A percentile compares a stretch with the other conserved stretches of the same genome.
Evolutionary conservation across 2,888 invertebrate species (phyloP).

Genomic region (Ochropleura leucogaster): DNA sequence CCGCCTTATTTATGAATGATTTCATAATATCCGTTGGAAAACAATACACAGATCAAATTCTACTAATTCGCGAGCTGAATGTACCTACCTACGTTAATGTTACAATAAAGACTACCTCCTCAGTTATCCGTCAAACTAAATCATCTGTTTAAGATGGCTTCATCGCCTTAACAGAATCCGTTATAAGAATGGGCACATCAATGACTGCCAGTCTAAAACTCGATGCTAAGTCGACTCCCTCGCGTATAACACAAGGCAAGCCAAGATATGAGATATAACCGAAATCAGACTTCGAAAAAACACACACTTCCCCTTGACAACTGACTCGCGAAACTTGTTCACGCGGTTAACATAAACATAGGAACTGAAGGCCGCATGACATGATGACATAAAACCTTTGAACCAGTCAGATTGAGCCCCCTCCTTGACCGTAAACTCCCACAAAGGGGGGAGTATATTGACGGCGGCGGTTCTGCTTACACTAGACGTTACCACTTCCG

Average conservation of each 20-base stretch:
- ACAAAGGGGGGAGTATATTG: constrained; percentile 71
- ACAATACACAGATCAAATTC: not conserved
- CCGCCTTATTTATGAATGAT: constrained; percentile 10
- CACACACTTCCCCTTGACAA: constrained; percentile 67
- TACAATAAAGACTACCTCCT: constrained; percentile 7
- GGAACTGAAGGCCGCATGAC: constrained; percentile 81
- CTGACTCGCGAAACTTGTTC: constrained; percentile 73
- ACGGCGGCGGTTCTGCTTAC: constrained; percentile 75
- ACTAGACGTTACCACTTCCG: constrained; percentile 83
- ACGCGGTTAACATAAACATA: constrained; percentile 82
- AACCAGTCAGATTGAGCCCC: constrained; percentile 70
- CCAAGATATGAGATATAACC: constrained; percentile 39
- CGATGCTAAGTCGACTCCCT: constrained; percentile 47
- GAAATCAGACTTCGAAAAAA: constrained; percentile 61
- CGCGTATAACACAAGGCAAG: constrained; percentile 45
- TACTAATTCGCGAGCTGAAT: not conserved
- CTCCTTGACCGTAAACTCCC: constrained; percentile 58
- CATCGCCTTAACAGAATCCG: constrained; percentile 10
- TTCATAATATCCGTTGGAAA: constrained; percentile 27
- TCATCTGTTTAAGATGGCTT: constrained; percentile 11
- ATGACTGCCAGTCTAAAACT: constrained; percentile 27
- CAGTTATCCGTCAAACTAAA: constrained; percentile 3
- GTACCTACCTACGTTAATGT: not conserved
- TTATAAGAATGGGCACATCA: constrained; percentile 38
- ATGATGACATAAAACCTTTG: constrained; percentile 83